Evolutionary conservation across 2,113 vertebrate genomes (phyloP).

Genomic region (Dendrocopos noguchii): DNA sequence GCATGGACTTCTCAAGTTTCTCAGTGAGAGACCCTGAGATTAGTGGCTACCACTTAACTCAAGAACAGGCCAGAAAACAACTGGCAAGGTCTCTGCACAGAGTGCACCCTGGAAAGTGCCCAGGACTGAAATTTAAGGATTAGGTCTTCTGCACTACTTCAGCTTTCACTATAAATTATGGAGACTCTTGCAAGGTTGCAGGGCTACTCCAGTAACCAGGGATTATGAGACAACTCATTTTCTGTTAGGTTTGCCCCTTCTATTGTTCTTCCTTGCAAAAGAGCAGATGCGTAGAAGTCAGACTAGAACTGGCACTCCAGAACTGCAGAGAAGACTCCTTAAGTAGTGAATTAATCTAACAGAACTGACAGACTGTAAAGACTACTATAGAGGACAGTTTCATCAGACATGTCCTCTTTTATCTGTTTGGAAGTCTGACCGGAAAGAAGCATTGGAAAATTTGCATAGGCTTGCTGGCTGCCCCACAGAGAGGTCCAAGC

Average conservation of each 20-base stretch:
- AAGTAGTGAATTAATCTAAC: background rate
- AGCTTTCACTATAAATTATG: background rate
- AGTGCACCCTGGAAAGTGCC: background rate
- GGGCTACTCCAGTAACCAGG: background rate
- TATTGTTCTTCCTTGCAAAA: background rate
- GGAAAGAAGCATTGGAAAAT: background rate
- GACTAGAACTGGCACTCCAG: background rate
- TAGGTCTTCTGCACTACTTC: background rate
- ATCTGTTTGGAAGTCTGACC: background rate
- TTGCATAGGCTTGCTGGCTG: background rate
- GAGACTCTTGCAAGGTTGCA: background rate
- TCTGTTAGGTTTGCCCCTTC: background rate
- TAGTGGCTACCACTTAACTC: background rate
- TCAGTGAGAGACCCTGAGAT: background rate
- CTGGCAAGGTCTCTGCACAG: background rate
- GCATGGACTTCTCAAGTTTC: background rate
- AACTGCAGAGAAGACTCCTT: background rate
- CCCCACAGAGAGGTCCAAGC: background rate
- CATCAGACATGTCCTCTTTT: background rate
- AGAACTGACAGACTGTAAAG: background rate
- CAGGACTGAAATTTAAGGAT: background rate
- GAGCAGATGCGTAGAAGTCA: background rate
- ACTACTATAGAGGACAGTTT: background rate
- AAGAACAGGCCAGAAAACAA: background rate
- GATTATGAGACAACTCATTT: background rate